Evolutionary conservation across 2,797 vertebrate species (phyloP).

Genomic region (Geotrypetes seraphini): DNA sequence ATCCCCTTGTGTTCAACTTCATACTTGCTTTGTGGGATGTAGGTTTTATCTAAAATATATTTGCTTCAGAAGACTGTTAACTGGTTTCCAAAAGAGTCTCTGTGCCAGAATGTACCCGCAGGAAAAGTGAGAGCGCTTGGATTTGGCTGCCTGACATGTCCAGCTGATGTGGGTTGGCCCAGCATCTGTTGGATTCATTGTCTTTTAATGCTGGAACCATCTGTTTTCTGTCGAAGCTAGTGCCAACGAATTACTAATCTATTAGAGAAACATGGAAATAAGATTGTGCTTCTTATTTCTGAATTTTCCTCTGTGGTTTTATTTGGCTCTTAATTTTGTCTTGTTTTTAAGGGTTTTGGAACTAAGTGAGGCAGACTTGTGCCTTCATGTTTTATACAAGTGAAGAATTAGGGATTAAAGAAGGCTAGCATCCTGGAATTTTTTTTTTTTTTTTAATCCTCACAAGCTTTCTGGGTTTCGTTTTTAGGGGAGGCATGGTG

Average conservation of each 20-base stretch:
- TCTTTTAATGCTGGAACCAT: conserved; percentile 77
- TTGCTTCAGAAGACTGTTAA: conserved; percentile 20
- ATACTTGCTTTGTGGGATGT: too few relatives aligned
- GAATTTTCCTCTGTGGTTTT: conserved; percentile 60
- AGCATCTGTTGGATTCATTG: conserved; percentile 84
- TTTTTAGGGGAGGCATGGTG: too few relatives aligned
- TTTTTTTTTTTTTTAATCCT: too few relatives aligned
- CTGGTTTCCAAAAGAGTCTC: conserved; percentile 18
- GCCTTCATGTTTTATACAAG: too few relatives aligned
- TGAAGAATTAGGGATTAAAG: too few relatives aligned
- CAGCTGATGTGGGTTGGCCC: conserved; percentile 66
- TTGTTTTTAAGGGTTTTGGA: too few relatives aligned
- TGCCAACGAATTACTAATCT: conserved; percentile 77
- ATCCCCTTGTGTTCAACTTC: too few relatives aligned
- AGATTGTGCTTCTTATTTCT: conserved; percentile 58
- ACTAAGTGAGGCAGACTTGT: too few relatives aligned
- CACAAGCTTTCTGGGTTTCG: too few relatives aligned
- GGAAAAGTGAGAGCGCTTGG: conserved; percentile 49
- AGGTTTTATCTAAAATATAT: conserved; percentile 30
- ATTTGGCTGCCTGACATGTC: conserved; percentile 54
- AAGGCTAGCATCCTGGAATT: too few relatives aligned
- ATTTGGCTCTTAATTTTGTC: conserved; percentile 45
- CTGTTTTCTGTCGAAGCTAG: conserved; percentile 70
- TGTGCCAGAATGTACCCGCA: conserved; percentile 52
- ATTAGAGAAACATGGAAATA: conserved; percentile 74